These are phyloP conservation scores for Melopsittacus undulatus DNA, from an alignment of 2,797 vertebrate species.

Conservation along the genomic window DNA sequence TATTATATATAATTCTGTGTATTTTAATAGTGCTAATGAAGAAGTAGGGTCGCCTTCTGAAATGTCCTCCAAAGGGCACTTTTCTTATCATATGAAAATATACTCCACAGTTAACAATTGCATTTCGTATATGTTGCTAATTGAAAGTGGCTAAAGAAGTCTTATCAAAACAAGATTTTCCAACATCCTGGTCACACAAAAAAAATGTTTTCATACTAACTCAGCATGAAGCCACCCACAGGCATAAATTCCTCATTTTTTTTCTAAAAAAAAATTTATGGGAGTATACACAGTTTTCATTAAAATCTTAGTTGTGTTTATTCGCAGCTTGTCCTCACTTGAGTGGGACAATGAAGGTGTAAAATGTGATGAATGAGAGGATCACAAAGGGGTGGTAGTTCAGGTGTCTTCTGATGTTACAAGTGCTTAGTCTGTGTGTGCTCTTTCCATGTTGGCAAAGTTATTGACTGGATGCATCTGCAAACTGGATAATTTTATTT, in stretches of 20 bases:
- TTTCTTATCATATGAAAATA: neutral
- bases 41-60: neutral
- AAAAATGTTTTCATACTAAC: neutral
- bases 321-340: neutral
- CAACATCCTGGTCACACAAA: neutral
- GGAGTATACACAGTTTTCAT: neutral
- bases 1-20: neutral
- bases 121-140: neutral
- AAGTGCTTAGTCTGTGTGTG: neutral
- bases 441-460: neutral
- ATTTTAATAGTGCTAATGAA: neutral
- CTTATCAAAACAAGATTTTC: neutral
- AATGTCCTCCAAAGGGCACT: neutral
- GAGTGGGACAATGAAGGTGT: neutral
- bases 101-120: neutral
- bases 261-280: fast-evolving
- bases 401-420: neutral
- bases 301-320: neutral
- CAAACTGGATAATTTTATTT: conserved; percentile 11
- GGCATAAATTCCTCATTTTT: neutral
- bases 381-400: neutral
- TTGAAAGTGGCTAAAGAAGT: neutral
- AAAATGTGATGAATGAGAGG: neutral
- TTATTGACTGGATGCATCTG: neutral
- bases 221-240: neutral